These are phyloP conservation scores for Lutjanus argentimaculatus DNA, from an alignment of 2,797 vertebrate genomes.

Conservation along the genomic window DNA sequence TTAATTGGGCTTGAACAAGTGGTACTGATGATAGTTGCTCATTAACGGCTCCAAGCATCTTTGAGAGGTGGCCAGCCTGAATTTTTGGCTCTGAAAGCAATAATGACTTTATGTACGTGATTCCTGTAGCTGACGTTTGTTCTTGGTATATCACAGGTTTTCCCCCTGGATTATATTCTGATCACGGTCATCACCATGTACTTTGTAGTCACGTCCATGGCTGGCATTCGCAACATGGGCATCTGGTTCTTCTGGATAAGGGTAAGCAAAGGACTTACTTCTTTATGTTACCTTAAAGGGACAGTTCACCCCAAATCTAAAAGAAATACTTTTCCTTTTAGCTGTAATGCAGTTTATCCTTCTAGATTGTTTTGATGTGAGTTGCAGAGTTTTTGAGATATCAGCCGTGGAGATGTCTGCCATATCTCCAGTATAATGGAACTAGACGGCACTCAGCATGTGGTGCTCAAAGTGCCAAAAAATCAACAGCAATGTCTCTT, in stretches of 20 bases:
- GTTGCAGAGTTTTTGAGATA: too few species aligned
- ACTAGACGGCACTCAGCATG: too few species aligned
- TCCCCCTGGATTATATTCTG: constrained; percentile 97
- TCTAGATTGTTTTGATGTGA: too few species aligned
- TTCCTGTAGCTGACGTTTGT: constrained; percentile 37
- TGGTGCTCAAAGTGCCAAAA: too few species aligned
- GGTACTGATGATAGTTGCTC: constrained; percentile 16
- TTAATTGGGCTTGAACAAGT: constrained; percentile 35
- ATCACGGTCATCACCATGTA: constrained; percentile 98
- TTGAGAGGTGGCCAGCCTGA: constrained; percentile 15
- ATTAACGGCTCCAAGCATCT: constrained; percentile 19
- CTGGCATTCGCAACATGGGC: constrained; percentile 97
- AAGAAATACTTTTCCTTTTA: too few species aligned
- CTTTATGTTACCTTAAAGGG: background rate
- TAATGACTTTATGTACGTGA: constrained; percentile 12
- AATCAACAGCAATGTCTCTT: too few species aligned
- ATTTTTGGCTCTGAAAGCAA: constrained; percentile 24
- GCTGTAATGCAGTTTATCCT: too few species aligned
- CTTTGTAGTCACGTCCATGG: constrained; percentile 99
- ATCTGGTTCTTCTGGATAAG: constrained; percentile 99
- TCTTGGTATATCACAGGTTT: constrained; percentile 87
- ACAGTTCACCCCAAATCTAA: too few species aligned
- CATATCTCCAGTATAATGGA: too few species aligned
- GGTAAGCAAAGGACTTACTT: constrained; percentile 80
- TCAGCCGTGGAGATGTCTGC: too few species aligned